Evolutionary conservation across 2,888 invertebrate genomes (phyloP).

Genomic region (Yponomeuta plumbellus): DNA sequence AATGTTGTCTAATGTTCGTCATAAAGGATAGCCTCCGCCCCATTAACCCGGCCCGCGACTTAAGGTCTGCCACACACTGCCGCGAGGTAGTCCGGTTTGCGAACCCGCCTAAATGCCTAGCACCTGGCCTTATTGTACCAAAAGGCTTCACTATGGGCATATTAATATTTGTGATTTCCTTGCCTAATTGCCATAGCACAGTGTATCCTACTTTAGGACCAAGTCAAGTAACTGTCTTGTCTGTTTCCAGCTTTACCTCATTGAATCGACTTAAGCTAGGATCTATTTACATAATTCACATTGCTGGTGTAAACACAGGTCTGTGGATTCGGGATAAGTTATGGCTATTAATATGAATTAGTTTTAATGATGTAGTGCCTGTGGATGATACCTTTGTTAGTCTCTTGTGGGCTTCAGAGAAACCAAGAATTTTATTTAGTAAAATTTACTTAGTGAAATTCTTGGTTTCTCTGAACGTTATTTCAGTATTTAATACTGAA

Average conservation of each 20-base stretch:
- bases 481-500: too few species aligned
- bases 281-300: not conserved
- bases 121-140: too few species aligned
- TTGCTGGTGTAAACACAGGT: not conserved
- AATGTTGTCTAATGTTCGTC: conserved; percentile 9
- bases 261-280: conserved; percentile 2
- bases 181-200: too few species aligned
- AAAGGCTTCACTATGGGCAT: too few species aligned
- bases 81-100: too few species aligned
- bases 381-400: not conserved
- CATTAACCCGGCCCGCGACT: not conserved
- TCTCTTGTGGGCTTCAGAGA: not conserved
- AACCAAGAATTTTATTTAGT: too few species aligned
- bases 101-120: too few species aligned
- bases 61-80: not conserved
- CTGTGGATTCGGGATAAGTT: not conserved
- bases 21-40: conserved; percentile 1
- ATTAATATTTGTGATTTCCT: too few species aligned
- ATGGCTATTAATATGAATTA: not conserved
- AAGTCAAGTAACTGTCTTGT: too few species aligned
- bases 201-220: too few species aligned
- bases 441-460: too few species aligned
- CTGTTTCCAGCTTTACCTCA: not conserved
- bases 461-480: too few species aligned
- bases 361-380: not conserved